phyloP scores from a whole-genome alignment of 2,113 vertebrate genomes.

The Tyto alba region DNA sequence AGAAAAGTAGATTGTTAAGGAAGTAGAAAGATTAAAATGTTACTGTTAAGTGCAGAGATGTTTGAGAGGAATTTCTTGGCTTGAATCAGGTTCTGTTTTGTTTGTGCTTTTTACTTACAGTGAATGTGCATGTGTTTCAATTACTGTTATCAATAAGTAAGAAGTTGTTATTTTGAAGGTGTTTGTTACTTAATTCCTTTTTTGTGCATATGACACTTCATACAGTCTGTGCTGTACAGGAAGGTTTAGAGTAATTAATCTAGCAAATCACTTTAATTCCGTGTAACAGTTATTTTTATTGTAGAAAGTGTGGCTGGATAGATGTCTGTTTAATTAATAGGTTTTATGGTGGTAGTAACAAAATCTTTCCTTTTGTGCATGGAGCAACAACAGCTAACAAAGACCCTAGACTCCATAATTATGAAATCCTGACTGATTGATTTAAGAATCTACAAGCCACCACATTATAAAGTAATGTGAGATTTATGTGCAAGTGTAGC shows the following conservation, averaged over 20 bases:
- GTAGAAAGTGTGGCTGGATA: background rate
- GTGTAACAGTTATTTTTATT: background rate
- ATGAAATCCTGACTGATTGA: slow-evolving; percentile 12
- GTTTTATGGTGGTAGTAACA: background rate
- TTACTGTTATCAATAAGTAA: background rate
- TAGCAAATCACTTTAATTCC: background rate
- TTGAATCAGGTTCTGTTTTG: background rate
- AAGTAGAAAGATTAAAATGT: background rate
- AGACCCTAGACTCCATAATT: slow-evolving; percentile 21
- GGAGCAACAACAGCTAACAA: slow-evolving; percentile 37
- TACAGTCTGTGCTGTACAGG: background rate
- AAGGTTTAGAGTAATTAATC: background rate
- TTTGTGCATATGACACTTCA: background rate
- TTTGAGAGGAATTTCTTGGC: background rate
- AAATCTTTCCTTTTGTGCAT: slow-evolving; percentile 5
- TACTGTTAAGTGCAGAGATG: background rate
- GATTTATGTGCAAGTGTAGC: background rate
- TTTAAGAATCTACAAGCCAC: background rate
- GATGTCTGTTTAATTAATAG: background rate
- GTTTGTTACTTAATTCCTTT: background rate
- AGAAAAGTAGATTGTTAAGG: background rate
- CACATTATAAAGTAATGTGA: background rate
- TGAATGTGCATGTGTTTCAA: background rate
- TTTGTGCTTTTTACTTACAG: background rate
- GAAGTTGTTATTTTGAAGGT: background rate